These are phyloP conservation scores for Celastrina argiolus DNA, from an alignment of 2,888 invertebrate genomes.

Conservation along the genomic window DNA sequence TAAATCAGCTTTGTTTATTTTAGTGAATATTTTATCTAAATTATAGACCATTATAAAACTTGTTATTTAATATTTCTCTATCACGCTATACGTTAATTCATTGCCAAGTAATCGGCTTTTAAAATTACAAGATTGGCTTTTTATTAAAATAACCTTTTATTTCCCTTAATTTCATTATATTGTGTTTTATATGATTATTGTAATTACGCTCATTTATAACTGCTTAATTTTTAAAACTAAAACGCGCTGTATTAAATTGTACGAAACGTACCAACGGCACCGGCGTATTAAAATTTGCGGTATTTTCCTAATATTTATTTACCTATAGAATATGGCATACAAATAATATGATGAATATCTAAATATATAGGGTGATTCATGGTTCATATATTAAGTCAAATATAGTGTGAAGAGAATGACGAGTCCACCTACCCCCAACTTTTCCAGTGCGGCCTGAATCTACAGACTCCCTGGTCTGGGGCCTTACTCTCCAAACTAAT, in stretches of 20 bases:
- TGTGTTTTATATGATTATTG: constrained; percentile 4
- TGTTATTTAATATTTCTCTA: constrained; percentile 8
- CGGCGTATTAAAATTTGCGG: too few relatives aligned
- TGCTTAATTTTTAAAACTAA: not conserved
- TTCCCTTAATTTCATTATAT: not conserved
- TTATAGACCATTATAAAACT: constrained; percentile 7
- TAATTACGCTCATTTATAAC: constrained; percentile 8
- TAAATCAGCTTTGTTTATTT: not conserved
- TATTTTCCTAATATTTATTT: too few relatives aligned
- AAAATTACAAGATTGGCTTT: constrained; percentile 17
- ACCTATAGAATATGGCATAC: too few relatives aligned
- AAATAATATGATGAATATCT: too few relatives aligned
- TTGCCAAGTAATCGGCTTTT: constrained; percentile 17
- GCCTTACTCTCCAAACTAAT: too few relatives aligned
- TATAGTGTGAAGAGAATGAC: too few relatives aligned
- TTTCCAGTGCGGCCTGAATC: too few relatives aligned
- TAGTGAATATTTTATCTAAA: not conserved
- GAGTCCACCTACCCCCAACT: too few relatives aligned
- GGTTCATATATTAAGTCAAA: too few relatives aligned
- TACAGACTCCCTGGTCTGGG: too few relatives aligned
- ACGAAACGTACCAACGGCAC: too few relatives aligned
- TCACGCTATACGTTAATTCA: constrained; percentile 11
- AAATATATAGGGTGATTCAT: too few relatives aligned
- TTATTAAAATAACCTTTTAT: constrained; percentile 10
- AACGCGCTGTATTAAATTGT: not conserved